Base-by-base conservation (phyloP, 2,113 vertebrate species). In the Maccullochella peelii region DNA sequence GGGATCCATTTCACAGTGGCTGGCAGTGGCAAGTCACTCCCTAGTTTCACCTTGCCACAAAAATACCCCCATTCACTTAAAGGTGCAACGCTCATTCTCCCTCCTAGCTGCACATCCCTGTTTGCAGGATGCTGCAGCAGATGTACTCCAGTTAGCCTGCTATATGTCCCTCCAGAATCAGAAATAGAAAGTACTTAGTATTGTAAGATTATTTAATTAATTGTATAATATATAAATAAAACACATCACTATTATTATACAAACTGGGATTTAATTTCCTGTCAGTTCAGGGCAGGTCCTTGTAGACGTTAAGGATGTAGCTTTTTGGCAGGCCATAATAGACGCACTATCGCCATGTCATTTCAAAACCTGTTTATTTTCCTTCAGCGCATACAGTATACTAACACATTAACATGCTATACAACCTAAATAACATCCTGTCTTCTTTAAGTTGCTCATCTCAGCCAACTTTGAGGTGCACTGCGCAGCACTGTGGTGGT, bases 1-100 rank as follows among this genome's bases (percentile, higher is more conserved):
- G 69, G 42, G 49, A 80, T 79, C 61, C 30, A 77, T 88, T 85
- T 89, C 57, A 59, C 21, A 80, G 8, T 78, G 52, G 16, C 73
- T 84, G 62, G 20, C 69, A 62, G 50, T 85, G 81, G 77, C 76
- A 80, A 82, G 82, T 84, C 85, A 78, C 79, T 83, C 77, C 83
- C 77, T 77, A 21, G 40, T 73, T 88, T 90, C 77, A 88, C 90
- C 89, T 90, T 86, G 86, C 80, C 68, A 88, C 74, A 72, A 77
- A 91, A 86, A 88, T 67, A 85, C 69, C 47, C 73, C 50, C 40
- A 20, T 73, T 70, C 73, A 68, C 25, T 92, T 79, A 69, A 80
- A 89, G 83, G 74, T 77, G 77, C 85, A 80, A 66, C 63, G 82
- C 83, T 83, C 68, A 8, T 27, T 59, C 79, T 69, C 47, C 33